Evolutionary conservation across 2,888 invertebrate species (phyloP).

Genomic region (Zhengitettix transpicula): DNA sequence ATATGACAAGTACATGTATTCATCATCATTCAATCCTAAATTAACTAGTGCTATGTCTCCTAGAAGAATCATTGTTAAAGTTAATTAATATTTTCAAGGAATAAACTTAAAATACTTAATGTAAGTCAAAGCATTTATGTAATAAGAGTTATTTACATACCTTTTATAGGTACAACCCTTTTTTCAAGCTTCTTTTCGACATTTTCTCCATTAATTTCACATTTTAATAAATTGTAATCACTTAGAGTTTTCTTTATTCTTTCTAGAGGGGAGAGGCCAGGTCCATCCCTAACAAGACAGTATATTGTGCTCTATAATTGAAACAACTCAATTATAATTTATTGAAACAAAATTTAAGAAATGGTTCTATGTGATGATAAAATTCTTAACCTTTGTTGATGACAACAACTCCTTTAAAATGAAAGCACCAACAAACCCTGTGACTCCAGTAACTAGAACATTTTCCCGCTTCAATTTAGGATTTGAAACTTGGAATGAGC

Average conservation of each 20-base stretch:
- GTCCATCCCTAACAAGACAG: conserved; percentile 15
- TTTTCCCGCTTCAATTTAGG: conserved; percentile 14
- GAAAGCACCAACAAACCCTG: conserved; percentile 17
- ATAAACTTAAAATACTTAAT: neutral
- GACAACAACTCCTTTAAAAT: conserved; percentile 15
- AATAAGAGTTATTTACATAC: conserved; percentile 1
- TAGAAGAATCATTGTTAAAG: neutral
- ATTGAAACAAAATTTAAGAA: too few relatives aligned
- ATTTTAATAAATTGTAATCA: conserved; percentile 7
- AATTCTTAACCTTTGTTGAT: conserved; percentile 11
- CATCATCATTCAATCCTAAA: conserved; percentile 16
- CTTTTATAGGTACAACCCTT: conserved; percentile 14
- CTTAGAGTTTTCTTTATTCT: conserved; percentile 8
- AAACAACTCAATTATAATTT: neutral
- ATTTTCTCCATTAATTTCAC: conserved; percentile 1
- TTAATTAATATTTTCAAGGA: neutral
- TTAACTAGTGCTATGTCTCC: conserved; percentile 16
- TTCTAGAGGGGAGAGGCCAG: conserved; percentile 10
- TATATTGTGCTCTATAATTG: conserved; percentile 14
- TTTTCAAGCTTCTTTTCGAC: conserved; percentile 5
- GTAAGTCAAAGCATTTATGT: neutral
- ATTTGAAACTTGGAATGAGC: conserved; percentile 12
- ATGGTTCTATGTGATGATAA: neutral
- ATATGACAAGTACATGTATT: conserved; percentile 13
- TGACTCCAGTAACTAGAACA: conserved; percentile 17